Conservation (phyloP, 1,140 invertebrate species). For the Ruditapes philippinarum region DNA sequence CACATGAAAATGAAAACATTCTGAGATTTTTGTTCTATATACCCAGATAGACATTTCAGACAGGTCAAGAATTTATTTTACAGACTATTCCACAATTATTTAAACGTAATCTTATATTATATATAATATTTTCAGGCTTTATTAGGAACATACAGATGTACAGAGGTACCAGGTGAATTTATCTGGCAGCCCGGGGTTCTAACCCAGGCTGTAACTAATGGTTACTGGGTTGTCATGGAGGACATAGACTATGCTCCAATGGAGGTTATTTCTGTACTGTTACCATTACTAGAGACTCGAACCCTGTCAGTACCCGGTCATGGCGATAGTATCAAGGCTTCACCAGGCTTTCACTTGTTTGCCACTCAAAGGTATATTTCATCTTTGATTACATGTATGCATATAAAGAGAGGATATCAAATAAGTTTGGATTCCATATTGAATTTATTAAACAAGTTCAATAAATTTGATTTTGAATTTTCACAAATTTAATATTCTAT, state of each 20-base stretch:
- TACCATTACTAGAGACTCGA: constrained; percentile 94
- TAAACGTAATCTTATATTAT: too few species aligned
- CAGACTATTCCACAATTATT: too few species aligned
- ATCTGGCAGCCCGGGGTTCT: constrained; percentile 95
- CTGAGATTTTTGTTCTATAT: too few species aligned
- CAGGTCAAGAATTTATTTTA: too few species aligned
- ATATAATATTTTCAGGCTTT: constrained; percentile 90
- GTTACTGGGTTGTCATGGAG: constrained; percentile 97
- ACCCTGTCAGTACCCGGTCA: constrained; percentile 95
- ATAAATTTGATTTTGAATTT: too few species aligned
- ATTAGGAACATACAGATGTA: constrained; percentile 97
- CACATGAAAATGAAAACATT: too few species aligned
- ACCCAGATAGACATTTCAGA: too few species aligned
- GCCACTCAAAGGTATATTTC: constrained; percentile 93
- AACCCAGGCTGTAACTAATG: constrained; percentile 93
- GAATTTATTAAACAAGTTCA: too few species aligned
- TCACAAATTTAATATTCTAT: too few species aligned
- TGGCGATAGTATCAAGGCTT: constrained; percentile 92
- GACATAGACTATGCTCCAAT: constrained; percentile 97
- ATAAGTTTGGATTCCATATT: too few species aligned
- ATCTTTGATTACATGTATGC: too few species aligned
- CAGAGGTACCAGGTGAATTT: constrained; percentile 98
- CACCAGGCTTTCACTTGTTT: constrained; percentile 96
- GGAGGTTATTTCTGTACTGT: constrained; percentile 96
- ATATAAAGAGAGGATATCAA: too few species aligned